phyloP scores from a whole-genome alignment of 2,888 invertebrate genomes.

The Xestobium rufovillosum region DNA sequence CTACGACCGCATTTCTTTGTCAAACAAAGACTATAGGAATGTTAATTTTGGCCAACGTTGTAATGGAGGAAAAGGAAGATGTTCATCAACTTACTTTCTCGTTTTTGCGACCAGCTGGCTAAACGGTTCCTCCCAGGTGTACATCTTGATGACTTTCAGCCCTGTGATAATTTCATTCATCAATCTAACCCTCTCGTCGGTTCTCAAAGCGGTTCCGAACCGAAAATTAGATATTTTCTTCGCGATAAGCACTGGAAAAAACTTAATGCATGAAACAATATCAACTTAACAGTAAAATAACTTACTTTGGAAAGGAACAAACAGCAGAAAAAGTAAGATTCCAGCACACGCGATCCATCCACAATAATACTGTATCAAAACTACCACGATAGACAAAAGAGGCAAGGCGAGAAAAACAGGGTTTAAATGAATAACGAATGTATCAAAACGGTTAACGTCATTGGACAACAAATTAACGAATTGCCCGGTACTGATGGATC shows the following conservation, averaged over 20 bases:
- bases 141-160: constrained; percentile 67
- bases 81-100: too few species aligned
- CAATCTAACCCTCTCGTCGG: constrained; percentile 58
- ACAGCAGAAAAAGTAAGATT: constrained; percentile 44
- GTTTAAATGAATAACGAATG: constrained; percentile 68
- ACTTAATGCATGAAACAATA: neutral
- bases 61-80: too few species aligned
- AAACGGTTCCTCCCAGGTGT: constrained; percentile 63
- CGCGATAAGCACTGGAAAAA: constrained; percentile 18
- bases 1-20: too few species aligned
- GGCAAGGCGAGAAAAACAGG: constrained; percentile 75
- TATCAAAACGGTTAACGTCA: constrained; percentile 81
- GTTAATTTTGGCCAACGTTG: too few species aligned
- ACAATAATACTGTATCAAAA: constrained; percentile 55
- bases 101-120: constrained; percentile 49
- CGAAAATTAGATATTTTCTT: constrained; percentile 36
- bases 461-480: constrained; percentile 58
- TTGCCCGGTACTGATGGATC: constrained; percentile 69
- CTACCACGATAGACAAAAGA: constrained; percentile 64
- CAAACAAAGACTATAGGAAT: too few species aligned
- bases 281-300: constrained; percentile 11
- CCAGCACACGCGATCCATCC: constrained; percentile 49
- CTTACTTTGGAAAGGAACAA: constrained; percentile 45
- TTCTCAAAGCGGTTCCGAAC: constrained; percentile 39
- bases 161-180: constrained; percentile 65